Conservation (phyloP, 2,888 invertebrate genomes). For the Andrena dorsata region DNA sequence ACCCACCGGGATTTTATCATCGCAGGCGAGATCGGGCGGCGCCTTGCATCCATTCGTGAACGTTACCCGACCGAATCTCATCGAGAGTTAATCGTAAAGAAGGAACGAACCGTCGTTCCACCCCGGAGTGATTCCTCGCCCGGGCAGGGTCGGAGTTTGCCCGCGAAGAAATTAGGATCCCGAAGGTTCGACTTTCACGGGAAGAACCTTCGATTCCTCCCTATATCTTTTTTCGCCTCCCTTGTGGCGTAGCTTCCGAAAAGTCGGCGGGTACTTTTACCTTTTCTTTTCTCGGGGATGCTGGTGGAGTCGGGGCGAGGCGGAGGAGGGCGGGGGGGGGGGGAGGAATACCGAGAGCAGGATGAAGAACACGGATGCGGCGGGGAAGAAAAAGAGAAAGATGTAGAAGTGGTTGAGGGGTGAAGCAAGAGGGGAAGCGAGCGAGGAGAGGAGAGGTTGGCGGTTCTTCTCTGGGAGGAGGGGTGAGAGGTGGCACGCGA, state of each 20-base stretch:
- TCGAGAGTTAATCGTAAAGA: constrained; percentile 6
- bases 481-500: constrained; percentile 68
- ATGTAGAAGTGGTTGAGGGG: constrained; percentile 5
- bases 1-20: not conserved
- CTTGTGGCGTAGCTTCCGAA: constrained; percentile 48
- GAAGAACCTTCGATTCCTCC: constrained; percentile 49
- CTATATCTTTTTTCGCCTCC: constrained; percentile 31
- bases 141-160: not conserved
- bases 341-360: constrained; percentile 2
- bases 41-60: not conserved
- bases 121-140: not conserved
- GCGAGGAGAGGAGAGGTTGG: constrained; percentile 5
- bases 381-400: not conserved
- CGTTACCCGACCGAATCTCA: not conserved
- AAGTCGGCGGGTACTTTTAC: constrained; percentile 49
- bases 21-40: not conserved
- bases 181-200: constrained; percentile 47
- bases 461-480: constrained; percentile 8
- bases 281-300: constrained; percentile 26
- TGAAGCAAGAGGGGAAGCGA: constrained; percentile 2
- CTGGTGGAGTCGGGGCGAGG: constrained; percentile 6
- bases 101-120: not conserved
- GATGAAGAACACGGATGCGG: constrained; percentile 9
- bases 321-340: not conserved
- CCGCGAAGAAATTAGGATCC: constrained; percentile 63